Conservation (phyloP, 2,797 vertebrate species). For the Myotis myotis region DNA sequence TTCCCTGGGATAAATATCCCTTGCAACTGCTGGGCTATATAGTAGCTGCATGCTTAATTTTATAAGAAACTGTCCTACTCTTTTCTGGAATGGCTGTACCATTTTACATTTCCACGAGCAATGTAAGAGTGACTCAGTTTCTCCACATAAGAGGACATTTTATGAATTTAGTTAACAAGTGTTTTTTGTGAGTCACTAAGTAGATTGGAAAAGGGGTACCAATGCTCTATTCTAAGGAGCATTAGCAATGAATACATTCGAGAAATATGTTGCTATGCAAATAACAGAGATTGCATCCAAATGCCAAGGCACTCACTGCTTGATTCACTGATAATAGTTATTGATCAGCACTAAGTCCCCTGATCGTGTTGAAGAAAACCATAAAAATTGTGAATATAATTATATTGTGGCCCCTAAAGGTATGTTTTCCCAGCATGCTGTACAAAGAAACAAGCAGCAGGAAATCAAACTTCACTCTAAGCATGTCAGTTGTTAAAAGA, state of each 20-base stretch:
- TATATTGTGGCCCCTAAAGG: not conserved
- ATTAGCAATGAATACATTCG: not conserved
- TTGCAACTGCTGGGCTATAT: not conserved
- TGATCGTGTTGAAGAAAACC: not conserved
- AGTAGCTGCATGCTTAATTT: not conserved
- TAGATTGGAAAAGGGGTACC: not conserved
- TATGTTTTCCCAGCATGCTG: not conserved
- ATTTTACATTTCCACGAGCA: conserved; percentile 18
- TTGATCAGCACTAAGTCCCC: not conserved
- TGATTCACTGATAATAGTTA: not conserved
- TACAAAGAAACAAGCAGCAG: conserved; percentile 2
- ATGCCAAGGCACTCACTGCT: not conserved
- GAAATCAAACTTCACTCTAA: not conserved
- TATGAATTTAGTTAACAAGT: not conserved
- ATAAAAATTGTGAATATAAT: conserved; percentile 12
- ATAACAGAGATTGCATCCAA: conserved; percentile 7
- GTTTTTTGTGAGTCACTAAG: not conserved
- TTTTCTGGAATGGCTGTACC: not conserved
- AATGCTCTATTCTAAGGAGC: not conserved
- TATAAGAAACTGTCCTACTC: not conserved
- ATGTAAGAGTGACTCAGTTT: not conserved
- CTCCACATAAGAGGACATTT: not conserved
- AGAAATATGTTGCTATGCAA: conserved; percentile 40
- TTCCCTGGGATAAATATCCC: conserved; percentile 39
- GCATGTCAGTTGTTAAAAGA: not conserved